phyloP scores from a whole-genome alignment of 2,113 vertebrate species.

The Mobula hypostoma region DNA sequence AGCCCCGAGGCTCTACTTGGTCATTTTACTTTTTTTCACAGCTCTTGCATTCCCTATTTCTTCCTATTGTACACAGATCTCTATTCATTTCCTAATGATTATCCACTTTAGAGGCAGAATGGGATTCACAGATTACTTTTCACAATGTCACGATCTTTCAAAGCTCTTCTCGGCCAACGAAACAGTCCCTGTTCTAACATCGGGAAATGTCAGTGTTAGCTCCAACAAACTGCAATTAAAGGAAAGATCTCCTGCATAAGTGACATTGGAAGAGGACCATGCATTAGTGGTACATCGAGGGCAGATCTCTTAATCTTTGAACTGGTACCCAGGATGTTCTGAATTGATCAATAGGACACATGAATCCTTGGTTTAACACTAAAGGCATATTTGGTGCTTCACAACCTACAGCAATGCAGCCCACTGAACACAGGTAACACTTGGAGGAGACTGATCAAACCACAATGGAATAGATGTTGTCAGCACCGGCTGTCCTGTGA shows the following conservation, averaged over 20 bases:
- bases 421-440: background rate
- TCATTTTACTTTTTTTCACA: background rate
- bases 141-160: background rate
- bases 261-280: background rate
- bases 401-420: background rate
- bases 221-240: background rate
- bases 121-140: background rate
- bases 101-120: background rate
- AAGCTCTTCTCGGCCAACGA: background rate
- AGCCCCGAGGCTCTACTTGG: background rate
- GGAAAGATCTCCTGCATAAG: background rate
- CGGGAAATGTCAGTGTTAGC: too few relatives aligned
- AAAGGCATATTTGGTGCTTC: background rate
- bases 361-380: background rate
- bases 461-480: background rate
- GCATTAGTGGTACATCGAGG: background rate
- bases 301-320: background rate
- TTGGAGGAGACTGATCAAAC: background rate
- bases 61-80: background rate
- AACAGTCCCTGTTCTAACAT: background rate
- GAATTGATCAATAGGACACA: background rate
- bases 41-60: background rate
- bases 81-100: background rate
- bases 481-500: background rate
- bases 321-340: background rate